These are phyloP conservation scores for Bradypodion pumilum DNA, from an alignment of 2,797 vertebrate genomes.

Conservation along the genomic window DNA sequence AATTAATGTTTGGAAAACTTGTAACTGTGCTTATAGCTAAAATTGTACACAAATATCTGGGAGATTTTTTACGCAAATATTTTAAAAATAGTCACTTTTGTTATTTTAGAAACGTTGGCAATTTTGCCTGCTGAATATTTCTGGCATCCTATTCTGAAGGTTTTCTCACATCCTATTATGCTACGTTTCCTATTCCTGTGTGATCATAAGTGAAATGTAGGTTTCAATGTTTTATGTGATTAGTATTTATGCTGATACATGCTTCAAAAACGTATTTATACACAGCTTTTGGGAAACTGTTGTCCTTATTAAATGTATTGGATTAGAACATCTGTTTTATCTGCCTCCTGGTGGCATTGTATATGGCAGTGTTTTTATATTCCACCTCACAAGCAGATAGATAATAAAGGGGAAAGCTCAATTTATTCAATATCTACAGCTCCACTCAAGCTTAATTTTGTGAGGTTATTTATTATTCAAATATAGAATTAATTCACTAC, in stretches of 20 bases:
- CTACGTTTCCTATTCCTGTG: neutral
- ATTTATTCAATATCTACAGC: slow-evolving; percentile 30
- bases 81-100: slow-evolving; percentile 27
- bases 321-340: slow-evolving; percentile 27
- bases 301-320: slow-evolving; percentile 13
- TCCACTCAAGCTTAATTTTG: slow-evolving; percentile 42
- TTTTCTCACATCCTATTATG: neutral
- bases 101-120: neutral
- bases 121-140: neutral
- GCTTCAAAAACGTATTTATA: neutral
- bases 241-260: neutral
- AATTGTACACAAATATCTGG: neutral
- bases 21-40: neutral
- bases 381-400: slow-evolving; percentile 32
- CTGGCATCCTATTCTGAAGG: neutral
- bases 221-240: slow-evolving; percentile 9
- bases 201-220: neutral
- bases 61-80: neutral
- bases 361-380: neutral
- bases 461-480: slow-evolving; percentile 75
- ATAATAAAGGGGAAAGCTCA: neutral
- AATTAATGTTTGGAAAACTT: neutral
- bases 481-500: slow-evolving; percentile 59
- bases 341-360: too few relatives aligned
- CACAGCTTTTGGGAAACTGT: neutral